Evolutionary conservation across 2,113 vertebrate genomes (phyloP).

Genomic region (Oenanthe melanoleuca): DNA sequence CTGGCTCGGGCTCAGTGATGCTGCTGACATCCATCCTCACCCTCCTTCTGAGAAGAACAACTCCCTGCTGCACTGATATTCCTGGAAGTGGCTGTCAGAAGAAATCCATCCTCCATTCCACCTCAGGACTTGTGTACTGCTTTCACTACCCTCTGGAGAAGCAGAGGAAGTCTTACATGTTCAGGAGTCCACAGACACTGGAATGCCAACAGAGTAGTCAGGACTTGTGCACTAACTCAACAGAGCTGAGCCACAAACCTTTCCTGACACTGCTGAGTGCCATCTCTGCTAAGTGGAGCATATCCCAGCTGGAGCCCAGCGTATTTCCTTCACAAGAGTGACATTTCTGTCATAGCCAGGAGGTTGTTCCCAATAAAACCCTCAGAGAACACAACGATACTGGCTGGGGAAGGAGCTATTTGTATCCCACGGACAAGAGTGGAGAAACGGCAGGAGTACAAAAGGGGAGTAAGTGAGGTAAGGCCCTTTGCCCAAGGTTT

Average conservation of each 20-base stretch:
- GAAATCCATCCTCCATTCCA: neutral
- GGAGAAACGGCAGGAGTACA: neutral
- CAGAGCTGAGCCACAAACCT: neutral
- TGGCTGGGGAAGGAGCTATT: neutral
- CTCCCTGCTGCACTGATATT: neutral
- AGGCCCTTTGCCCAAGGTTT: neutral
- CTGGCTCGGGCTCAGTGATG: neutral
- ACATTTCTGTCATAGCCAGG: neutral
- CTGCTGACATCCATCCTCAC: neutral
- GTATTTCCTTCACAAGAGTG: neutral
- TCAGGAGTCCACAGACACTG: neutral
- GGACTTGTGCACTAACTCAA: neutral
- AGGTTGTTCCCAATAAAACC: neutral
- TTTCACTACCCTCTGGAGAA: neutral
- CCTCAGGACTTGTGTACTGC: neutral
- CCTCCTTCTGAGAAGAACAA: neutral
- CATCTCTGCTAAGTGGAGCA: neutral
- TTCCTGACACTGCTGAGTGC: neutral
- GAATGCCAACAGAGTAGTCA: neutral
- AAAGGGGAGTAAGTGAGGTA: neutral
- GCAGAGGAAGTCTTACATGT: neutral
- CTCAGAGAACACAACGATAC: neutral
- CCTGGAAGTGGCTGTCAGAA: neutral
- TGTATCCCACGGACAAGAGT: rapidly evolving
- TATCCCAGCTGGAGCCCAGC: neutral